phyloP scores from a whole-genome alignment of 1,140 invertebrate genomes.

The Aphis craccivora region DNA sequence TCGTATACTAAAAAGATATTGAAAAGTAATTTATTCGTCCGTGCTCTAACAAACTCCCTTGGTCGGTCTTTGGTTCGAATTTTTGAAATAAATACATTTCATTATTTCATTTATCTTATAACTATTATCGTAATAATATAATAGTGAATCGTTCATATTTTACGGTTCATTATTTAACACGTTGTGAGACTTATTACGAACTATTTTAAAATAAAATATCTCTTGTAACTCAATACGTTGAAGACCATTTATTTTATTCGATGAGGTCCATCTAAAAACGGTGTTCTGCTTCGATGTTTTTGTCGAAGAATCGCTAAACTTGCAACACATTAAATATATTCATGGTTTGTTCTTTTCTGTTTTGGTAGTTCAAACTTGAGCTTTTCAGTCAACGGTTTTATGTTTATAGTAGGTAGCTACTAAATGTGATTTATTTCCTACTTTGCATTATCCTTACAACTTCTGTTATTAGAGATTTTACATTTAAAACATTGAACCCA shows the following conservation, averaged over 20 bases:
- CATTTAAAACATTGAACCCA: neutral
- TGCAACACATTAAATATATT: neutral
- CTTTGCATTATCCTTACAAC: neutral
- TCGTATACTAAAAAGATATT: neutral
- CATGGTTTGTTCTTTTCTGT: neutral
- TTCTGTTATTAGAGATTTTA: neutral
- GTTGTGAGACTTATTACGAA: neutral
- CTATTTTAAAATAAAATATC: neutral
- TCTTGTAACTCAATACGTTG: neutral
- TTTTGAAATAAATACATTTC: neutral
- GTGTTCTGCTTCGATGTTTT: neutral
- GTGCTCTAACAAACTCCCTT: neutral
- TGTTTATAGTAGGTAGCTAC: constrained; percentile 9
- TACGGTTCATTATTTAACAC: neutral
- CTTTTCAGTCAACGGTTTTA: neutral
- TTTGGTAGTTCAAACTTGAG: neutral
- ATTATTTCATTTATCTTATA: neutral
- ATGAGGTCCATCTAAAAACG: neutral
- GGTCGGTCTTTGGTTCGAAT: neutral
- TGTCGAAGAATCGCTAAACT: neutral
- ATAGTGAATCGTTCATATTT: neutral
- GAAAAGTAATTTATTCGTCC: neutral
- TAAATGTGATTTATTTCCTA: constrained; percentile 37
- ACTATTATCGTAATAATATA: neutral
- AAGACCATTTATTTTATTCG: neutral